Evolutionary conservation across 1,140 invertebrate genomes (phyloP), one percentile per base, ranked within the genome.

Genomic region (Sinonovacula constricta): DNA sequence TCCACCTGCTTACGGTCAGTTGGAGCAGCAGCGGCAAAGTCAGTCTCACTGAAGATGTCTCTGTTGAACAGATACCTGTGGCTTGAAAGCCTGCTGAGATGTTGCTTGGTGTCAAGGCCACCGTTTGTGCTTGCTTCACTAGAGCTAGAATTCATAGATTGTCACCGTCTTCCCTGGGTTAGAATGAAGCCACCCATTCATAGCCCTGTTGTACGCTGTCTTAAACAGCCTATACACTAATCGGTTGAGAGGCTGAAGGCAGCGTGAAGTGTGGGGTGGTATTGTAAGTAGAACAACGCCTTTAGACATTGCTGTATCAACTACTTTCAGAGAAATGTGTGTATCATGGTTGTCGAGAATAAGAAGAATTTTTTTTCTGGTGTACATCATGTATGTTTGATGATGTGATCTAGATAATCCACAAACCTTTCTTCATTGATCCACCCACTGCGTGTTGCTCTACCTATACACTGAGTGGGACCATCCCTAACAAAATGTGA

Each of bases 131-230:
- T 28, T 51, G 28, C n/a, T 22, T 36, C 10, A 54, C 30, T 4
- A 67, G 14, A 33, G 30, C 15, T 30, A 39, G 70, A 69, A 93
- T 90, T 92, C 90, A 83, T 91, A 92, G 49, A 92, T 91, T 24
- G 87, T 86, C 82, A 93, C 91, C 18, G 88, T 87, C 85, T 90
- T 92, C 24, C 91, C 89, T 26, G 89, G 87, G 77, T 93, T 83
- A 66, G 69, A 90, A 81, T 83, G 53, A 88, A 93, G 88, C 91
- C 88, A 71, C 90, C 91, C 69, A 83, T 94, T 22, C 93, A 93
- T 59, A n/a, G n/a, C n/a, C n/a, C n/a, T n/a, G n/a, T n/a, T n/a
- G n/a, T n/a, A 85, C n/a, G 79, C 76, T 39, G 79, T 69, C 49
- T 83, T 83, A 31, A 83, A 79, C 22, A 70, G 75, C 53, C 63